A percentile compares a stretch with the other conserved stretches of the same genome.
These are phyloP conservation scores for Morone chrysops DNA, from an alignment of 2,113 vertebrate species.

Conservation along the genomic window DNA sequence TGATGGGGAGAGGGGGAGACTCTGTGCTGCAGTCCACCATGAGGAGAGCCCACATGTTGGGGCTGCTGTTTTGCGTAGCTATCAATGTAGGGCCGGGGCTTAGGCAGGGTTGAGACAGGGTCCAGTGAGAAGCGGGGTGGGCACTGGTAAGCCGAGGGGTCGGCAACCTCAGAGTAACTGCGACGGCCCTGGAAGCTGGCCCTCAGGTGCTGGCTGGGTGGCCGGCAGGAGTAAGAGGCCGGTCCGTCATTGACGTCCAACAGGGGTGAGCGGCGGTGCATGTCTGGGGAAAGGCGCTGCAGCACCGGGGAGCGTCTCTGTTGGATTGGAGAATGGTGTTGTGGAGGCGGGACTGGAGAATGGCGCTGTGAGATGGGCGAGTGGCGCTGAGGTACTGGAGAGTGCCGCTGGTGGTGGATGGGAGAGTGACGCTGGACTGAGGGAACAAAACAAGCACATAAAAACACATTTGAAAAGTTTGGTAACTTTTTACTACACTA, in stretches of 20 bases:
- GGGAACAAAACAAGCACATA: background rate
- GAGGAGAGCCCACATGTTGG: constrained; percentile 70
- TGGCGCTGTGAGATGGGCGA: constrained; percentile 87
- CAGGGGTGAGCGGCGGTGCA: constrained; percentile 85
- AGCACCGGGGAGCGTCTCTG: constrained; percentile 89
- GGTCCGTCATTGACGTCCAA: constrained; percentile 87
- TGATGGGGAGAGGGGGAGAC: constrained; percentile 67
- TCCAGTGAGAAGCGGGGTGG: constrained; percentile 89
- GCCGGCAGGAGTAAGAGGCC: constrained; percentile 89
- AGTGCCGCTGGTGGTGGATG: constrained; percentile 83
- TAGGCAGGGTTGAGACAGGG: constrained; percentile 92
- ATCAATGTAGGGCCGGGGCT: constrained; percentile 91
- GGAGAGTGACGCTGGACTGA: constrained; percentile 91
- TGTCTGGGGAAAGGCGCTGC: constrained; percentile 87
- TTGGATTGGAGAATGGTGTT: constrained; percentile 86
- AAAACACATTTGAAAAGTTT: background rate
- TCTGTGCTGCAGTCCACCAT: constrained; percentile 73
- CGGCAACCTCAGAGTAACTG: constrained; percentile 95
- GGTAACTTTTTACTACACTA: background rate
- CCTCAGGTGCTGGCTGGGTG: constrained; percentile 91
- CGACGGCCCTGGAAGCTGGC: constrained; percentile 96
- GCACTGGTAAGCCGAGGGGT: constrained; percentile 91
- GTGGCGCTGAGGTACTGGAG: constrained; percentile 89
- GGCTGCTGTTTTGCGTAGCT: constrained; percentile 84
- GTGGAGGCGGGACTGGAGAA: constrained; percentile 81